Evolutionary conservation across 2,888 invertebrate genomes (phyloP).

Genomic region (Cephus nigrinus): DNA sequence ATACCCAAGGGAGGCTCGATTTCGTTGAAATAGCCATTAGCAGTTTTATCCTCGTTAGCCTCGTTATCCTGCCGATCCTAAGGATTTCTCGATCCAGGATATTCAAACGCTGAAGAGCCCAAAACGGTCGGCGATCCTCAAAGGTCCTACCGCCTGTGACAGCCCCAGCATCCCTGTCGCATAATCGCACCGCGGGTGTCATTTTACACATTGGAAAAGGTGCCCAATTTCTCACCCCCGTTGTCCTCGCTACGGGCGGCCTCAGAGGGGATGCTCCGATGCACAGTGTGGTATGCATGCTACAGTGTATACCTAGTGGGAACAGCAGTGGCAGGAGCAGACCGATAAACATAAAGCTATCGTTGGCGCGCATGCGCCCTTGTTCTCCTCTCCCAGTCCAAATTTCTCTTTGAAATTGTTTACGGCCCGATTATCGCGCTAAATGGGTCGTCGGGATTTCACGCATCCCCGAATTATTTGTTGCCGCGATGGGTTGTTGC

Average conservation of each 20-base stretch:
- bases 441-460: slow-evolving; percentile 59
- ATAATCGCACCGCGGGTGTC: slow-evolving; percentile 51
- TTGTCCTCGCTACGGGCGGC: slow-evolving; percentile 54
- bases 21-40: no score
- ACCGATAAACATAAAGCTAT: no score
- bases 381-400: slow-evolving; percentile 30
- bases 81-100: no score
- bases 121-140: slow-evolving; percentile 19
- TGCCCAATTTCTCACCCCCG: slow-evolving; percentile 64
- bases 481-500: slow-evolving; percentile 11
- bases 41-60: no score
- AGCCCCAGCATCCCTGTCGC: slow-evolving; percentile 15
- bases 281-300: no score
- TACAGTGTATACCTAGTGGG: no score
- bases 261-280: slow-evolving; percentile 10
- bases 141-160: slow-evolving; percentile 12
- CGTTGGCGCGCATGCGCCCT: slow-evolving; percentile 14
- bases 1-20: no score
- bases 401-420: slow-evolving; percentile 43
- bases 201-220: slow-evolving; percentile 51
- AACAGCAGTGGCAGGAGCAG: no score
- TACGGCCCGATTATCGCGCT: slow-evolving; percentile 59
- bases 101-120: no score
- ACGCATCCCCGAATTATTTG: slow-evolving; percentile 65
- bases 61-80: no score